Evolutionary conservation across 2,113 vertebrate genomes (phyloP).

Genomic region (Mus pahari): DNA sequence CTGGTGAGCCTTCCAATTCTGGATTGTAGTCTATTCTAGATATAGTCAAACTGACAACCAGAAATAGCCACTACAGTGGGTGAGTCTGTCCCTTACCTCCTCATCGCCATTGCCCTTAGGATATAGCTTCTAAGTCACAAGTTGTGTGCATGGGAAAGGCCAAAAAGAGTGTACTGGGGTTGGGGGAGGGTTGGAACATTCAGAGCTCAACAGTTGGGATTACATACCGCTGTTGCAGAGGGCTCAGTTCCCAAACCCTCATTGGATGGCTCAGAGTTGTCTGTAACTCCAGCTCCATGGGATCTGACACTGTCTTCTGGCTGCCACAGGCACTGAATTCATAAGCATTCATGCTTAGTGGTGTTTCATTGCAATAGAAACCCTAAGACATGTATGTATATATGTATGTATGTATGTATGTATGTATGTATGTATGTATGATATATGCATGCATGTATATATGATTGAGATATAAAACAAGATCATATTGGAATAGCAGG

Average conservation of each 20-base stretch:
- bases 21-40: no score
- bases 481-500: neutral
- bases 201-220: neutral
- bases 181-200: no score
- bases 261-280: neutral
- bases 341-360: neutral
- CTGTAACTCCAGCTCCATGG: neutral
- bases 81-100: neutral
- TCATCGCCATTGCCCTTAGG: neutral
- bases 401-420: neutral
- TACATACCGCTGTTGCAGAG: neutral
- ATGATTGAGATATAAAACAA: neutral
- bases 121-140: neutral
- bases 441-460: neutral
- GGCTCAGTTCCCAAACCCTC: neutral
- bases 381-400: neutral
- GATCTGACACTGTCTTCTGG: neutral
- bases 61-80: no score
- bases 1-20: no score
- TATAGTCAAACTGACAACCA: no score
- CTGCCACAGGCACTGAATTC: neutral
- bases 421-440: neutral
- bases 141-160: neutral
- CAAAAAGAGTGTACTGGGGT: neutral
- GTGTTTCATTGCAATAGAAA: neutral